Evolutionary conservation across 2,888 invertebrate species (phyloP).

Genomic region (Brenthis hecate): DNA sequence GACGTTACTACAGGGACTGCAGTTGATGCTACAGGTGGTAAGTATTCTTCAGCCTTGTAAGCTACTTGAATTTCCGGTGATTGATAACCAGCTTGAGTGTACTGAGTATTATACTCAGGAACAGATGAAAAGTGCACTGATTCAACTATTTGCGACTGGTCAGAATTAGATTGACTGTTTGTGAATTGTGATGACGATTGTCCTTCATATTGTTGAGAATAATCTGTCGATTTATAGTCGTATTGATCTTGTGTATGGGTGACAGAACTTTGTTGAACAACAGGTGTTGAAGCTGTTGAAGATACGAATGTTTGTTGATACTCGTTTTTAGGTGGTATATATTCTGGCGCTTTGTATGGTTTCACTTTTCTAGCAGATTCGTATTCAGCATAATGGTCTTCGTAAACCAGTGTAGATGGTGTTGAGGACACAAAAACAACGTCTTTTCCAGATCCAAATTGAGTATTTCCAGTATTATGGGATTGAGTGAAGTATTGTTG

Average conservation of each 20-base stretch:
- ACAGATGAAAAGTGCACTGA: constrained; percentile 60
- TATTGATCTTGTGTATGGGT: constrained; percentile 55
- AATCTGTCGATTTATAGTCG: constrained; percentile 52
- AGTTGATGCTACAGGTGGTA: constrained; percentile 59
- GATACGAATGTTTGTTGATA: constrained; percentile 58
- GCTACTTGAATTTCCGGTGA: constrained; percentile 68
- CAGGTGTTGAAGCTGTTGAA: constrained; percentile 56
- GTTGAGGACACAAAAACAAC: constrained; percentile 64
- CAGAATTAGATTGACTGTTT: constrained; percentile 54
- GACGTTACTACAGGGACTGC: constrained; percentile 55
- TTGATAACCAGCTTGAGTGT: constrained; percentile 61
- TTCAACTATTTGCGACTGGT: constrained; percentile 60
- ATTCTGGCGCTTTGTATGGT: constrained; percentile 53
- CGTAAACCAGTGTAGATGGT: constrained; percentile 66
- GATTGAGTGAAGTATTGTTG: constrained; percentile 66
- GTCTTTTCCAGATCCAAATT: constrained; percentile 56
- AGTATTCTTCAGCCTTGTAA: constrained; percentile 70
- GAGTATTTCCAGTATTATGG: constrained; percentile 49
- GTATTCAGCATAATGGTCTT: constrained; percentile 67
- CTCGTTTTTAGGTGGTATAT: constrained; percentile 55
- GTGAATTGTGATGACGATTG: constrained; percentile 45
- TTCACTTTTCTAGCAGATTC: constrained; percentile 55
- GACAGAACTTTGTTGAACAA: constrained; percentile 55
- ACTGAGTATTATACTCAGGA: constrained; percentile 57
- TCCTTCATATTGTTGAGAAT: constrained; percentile 48